Percentiles rank a stretch among this genome's conserved stretches.
phyloP scores from a whole-genome alignment of 2,888 invertebrate genomes.

The Idaea biselata region DNA sequence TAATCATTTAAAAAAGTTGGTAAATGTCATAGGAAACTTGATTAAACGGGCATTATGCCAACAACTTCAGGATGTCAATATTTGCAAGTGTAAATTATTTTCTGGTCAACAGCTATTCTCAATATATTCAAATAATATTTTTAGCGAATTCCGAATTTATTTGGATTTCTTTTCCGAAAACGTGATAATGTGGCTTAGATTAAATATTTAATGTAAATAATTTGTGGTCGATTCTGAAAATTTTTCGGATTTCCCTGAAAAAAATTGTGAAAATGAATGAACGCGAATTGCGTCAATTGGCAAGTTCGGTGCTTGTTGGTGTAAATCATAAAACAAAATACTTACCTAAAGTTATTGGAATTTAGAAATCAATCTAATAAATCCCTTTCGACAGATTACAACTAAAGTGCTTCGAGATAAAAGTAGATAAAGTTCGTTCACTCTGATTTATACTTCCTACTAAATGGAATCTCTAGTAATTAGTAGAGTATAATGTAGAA shows the following conservation, averaged over 20 bases:
- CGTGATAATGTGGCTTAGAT: background rate
- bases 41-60: background rate
- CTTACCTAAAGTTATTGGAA: background rate
- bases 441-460: conserved; percentile 50
- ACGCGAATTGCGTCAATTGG: background rate
- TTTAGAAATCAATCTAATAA: conserved; percentile 31
- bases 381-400: conserved; percentile 57
- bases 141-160: background rate
- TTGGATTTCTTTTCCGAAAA: background rate
- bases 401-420: conserved; percentile 56
- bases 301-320: background rate
- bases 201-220: background rate
- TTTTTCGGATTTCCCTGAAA: background rate
- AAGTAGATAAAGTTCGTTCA: conserved; percentile 57
- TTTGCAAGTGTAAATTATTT: background rate
- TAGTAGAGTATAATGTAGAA: background rate
- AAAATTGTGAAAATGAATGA: background rate
- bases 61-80: background rate
- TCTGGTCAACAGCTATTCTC: background rate
- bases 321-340: background rate
- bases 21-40: background rate
- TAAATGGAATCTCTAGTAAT: conserved; percentile 22
- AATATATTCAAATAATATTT: background rate
- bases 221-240: background rate
- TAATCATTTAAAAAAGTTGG: no score